Percentiles rank a stretch among this genome's conserved stretches.
These are phyloP conservation scores for Andrena fulva DNA, from an alignment of 2,888 invertebrate species.

Conservation along the genomic window DNA sequence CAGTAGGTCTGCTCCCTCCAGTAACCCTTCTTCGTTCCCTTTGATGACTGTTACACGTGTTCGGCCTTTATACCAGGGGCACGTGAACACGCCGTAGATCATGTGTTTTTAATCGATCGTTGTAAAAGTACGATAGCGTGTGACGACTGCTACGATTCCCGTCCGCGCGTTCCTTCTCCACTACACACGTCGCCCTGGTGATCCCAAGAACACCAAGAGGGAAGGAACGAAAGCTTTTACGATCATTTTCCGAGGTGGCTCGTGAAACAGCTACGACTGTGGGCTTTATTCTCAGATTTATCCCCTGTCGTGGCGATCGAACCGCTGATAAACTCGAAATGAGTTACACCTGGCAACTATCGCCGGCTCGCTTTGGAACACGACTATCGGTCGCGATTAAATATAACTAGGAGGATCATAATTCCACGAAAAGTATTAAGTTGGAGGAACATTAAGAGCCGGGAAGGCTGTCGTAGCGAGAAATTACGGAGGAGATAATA, in stretches of 20 bases:
- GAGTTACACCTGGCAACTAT: slow-evolving; percentile 28
- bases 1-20: neutral
- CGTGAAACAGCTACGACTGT: neutral
- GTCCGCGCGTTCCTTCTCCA: slow-evolving; percentile 6
- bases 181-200: slow-evolving; percentile 18
- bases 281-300: slow-evolving; percentile 47
- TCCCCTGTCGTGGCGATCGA: slow-evolving; percentile 7
- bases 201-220: neutral
- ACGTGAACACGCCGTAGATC: slow-evolving; percentile 10
- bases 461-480: slow-evolving; percentile 35
- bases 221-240: slow-evolving; percentile 36
- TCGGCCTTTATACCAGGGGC: neutral
- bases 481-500: slow-evolving; percentile 68
- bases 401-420: slow-evolving; percentile 58
- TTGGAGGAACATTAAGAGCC: slow-evolving; percentile 49
- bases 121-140: slow-evolving; percentile 50
- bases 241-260: slow-evolving; percentile 18
- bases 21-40: neutral
- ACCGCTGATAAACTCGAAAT: slow-evolving; percentile 36
- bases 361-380: slow-evolving; percentile 1
- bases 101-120: slow-evolving; percentile 18
- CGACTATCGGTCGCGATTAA: slow-evolving; percentile 35
- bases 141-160: slow-evolving; percentile 14
- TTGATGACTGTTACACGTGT: slow-evolving; percentile 20
- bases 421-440: slow-evolving; percentile 64